Percentiles rank a stretch among this genome's conserved stretches.
These are phyloP conservation scores for Ceraclea dissimilis DNA, from an alignment of 2,888 invertebrate species.

Conservation along the genomic window DNA sequence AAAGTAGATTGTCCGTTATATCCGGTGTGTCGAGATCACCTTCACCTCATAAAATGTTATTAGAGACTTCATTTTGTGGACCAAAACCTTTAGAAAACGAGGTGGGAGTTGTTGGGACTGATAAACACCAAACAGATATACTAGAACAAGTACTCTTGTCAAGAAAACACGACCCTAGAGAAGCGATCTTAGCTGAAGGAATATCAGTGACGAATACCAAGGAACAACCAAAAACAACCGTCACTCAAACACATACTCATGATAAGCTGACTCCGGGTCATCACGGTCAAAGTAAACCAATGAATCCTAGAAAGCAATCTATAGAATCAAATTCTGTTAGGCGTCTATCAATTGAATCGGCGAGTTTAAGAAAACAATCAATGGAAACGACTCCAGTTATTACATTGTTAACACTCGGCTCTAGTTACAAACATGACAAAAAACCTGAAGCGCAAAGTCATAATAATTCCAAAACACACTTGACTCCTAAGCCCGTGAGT, in stretches of 20 bases:
- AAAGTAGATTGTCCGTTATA: conserved; percentile 38
- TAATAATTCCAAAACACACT: conserved; percentile 5
- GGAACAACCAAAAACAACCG: conserved; percentile 18
- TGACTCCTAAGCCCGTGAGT: conserved; percentile 19
- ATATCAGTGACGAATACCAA: conserved; percentile 41
- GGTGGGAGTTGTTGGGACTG: conserved; percentile 35
- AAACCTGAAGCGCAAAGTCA: conserved; percentile 10
- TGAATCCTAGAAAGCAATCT: conserved; percentile 11
- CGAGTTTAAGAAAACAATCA: background rate
- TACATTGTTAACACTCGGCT: conserved; percentile 19
- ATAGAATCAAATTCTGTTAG: conserved; percentile 12
- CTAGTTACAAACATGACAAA: conserved; percentile 23
- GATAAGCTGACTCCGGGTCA: conserved; percentile 8
- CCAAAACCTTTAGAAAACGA: conserved; percentile 61
- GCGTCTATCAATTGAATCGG: background rate
- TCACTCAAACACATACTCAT: background rate
- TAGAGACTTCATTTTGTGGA: conserved; percentile 88
- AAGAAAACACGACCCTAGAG: conserved; percentile 57
- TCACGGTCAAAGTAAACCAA: background rate
- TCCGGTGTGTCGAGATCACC: conserved; percentile 63
- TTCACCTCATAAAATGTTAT: conserved; percentile 83
- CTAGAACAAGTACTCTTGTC: conserved; percentile 51
- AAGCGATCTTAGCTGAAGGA: conserved; percentile 56
- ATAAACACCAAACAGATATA: conserved; percentile 49
- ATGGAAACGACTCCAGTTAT: conserved; percentile 20